These are phyloP conservation scores for Bradynema listronoti DNA, from an alignment of 1,140 invertebrate species.

Conservation along the genomic window DNA sequence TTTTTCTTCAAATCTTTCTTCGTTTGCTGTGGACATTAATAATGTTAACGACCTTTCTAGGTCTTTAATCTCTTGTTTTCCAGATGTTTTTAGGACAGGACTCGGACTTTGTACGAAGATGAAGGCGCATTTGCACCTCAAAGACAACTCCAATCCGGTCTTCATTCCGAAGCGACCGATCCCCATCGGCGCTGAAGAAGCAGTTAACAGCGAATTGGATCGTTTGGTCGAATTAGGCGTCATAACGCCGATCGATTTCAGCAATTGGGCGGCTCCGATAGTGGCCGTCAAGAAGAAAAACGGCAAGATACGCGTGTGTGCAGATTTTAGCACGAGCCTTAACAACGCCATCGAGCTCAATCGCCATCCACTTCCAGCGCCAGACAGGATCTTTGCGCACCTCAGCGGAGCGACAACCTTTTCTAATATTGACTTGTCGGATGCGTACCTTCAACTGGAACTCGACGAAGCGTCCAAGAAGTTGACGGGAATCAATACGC, in stretches of 20 bases:
- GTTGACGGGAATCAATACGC: constrained; percentile 30
- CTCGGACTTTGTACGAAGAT: constrained; percentile 32
- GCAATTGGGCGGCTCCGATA: constrained; percentile 60
- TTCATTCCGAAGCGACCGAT: constrained; percentile 43
- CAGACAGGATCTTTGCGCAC: constrained; percentile 46
- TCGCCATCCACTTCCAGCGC: constrained; percentile 42
- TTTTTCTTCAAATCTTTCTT: no score
- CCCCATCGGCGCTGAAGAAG: constrained; percentile 35
- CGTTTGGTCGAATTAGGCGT: constrained; percentile 29
- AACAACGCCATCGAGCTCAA: constrained; percentile 38
- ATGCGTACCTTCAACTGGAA: constrained; percentile 38
- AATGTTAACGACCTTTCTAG: no score
- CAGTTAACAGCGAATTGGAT: constrained; percentile 53
- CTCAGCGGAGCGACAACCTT: constrained; percentile 45
- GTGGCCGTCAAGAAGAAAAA: constrained; percentile 57
- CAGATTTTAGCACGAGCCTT: constrained; percentile 30
- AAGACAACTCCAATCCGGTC: constrained; percentile 21
- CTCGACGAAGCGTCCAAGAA: constrained; percentile 42
- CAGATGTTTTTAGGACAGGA: no score
- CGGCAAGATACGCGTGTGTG: constrained; percentile 55
- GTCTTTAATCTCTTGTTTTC: no score
- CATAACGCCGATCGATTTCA: constrained; percentile 45
- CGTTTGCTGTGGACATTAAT: no score
- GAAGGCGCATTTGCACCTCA: constrained; percentile 31
- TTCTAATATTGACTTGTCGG: constrained; percentile 48